A percentile compares a stretch with the other conserved stretches of the same genome.
Evolutionary conservation across 2,113 vertebrate genomes (phyloP).

Genomic region (Rhinoptilus africanus): DNA sequence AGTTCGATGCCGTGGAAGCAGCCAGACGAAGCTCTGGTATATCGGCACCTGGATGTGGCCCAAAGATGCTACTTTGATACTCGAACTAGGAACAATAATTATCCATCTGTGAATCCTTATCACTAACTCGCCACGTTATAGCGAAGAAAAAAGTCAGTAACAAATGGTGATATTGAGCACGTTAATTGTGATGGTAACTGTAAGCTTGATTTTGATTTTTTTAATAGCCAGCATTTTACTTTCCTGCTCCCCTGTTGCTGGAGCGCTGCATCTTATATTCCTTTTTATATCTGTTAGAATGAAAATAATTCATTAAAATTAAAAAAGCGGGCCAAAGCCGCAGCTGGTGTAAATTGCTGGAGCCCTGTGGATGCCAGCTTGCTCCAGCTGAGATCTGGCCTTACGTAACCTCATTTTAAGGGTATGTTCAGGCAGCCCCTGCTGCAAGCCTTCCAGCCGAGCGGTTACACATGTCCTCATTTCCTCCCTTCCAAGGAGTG

Average conservation of each 20-base stretch:
- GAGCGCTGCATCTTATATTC: background rate
- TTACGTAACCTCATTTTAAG: slow-evolving; percentile 5
- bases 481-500: background rate
- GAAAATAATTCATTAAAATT: slow-evolving; percentile 63
- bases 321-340: slow-evolving; percentile 29
- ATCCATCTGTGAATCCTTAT: background rate
- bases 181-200: background rate
- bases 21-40: background rate
- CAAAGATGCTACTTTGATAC: background rate
- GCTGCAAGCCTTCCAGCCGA: slow-evolving; percentile 10
- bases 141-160: background rate
- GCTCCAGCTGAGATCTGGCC: slow-evolving; percentile 54
- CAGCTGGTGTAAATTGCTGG: slow-evolving; percentile 58
- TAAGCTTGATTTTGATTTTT: background rate
- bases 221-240: background rate
- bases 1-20: background rate
- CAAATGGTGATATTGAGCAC: background rate
- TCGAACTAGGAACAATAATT: background rate
- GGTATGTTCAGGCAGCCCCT: background rate
- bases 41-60: background rate
- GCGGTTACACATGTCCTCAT: background rate
- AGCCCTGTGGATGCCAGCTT: slow-evolving; percentile 39
- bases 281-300: background rate
- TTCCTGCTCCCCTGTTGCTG: background rate
- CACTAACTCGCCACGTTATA: background rate